phyloP scores from a whole-genome alignment of 2,797 vertebrate genomes.

The Parauchenoglanis ngamensis region DNA sequence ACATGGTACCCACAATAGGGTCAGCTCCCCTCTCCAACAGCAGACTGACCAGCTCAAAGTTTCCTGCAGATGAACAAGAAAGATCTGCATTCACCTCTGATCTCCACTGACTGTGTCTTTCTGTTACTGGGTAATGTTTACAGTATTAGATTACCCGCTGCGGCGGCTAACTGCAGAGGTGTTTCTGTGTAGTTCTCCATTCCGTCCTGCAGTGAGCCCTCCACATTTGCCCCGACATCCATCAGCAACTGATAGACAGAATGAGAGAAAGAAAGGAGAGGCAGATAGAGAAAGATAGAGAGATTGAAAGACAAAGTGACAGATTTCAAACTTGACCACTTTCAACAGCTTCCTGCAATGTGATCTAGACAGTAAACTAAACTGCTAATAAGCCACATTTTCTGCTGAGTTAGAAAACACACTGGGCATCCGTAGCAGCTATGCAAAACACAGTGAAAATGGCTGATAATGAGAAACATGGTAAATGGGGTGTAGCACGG shows the following conservation, averaged over 20 bases:
- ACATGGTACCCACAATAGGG: slow-evolving; percentile 95
- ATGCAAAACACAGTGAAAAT: slow-evolving; percentile 37
- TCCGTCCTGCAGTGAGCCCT: slow-evolving; percentile 91
- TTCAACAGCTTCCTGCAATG: slow-evolving; percentile 33
- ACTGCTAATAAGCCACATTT: slow-evolving; percentile 46
- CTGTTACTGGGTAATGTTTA: slow-evolving; percentile 1
- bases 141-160: slow-evolving; percentile 81
- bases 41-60: slow-evolving; percentile 96
- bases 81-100: slow-evolving; percentile 28
- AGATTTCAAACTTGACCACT: slow-evolving; percentile 15
- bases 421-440: slow-evolving; percentile 20
- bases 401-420: slow-evolving; percentile 30
- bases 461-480: slow-evolving; percentile 46
- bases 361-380: slow-evolving; percentile 35
- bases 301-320: background rate
- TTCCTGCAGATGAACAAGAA: slow-evolving; percentile 76
- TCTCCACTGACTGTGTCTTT: slow-evolving; percentile 13
- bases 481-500: slow-evolving; percentile 45
- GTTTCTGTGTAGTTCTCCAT: slow-evolving; percentile 98
- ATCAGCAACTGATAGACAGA: slow-evolving; percentile 82
- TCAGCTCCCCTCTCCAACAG: slow-evolving; percentile 93
- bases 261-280: slow-evolving; percentile 10
- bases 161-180: slow-evolving; percentile 91
- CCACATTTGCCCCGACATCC: slow-evolving; percentile 92
- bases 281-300: background rate